Evolutionary conservation across 2,888 invertebrate genomes (phyloP).

Genomic region (Apamea crenata): DNA sequence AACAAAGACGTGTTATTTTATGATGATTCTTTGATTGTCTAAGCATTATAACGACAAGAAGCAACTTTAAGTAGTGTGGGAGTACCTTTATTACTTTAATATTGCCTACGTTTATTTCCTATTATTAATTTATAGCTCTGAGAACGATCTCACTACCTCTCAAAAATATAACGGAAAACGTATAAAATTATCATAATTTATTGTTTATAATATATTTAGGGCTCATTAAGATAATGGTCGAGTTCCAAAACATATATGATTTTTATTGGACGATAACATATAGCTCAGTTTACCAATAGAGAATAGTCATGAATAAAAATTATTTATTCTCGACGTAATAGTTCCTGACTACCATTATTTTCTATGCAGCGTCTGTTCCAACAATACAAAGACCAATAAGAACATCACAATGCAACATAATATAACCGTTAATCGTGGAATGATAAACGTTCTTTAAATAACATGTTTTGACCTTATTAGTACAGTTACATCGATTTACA

Average conservation of each 20-base stretch:
- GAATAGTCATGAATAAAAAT: conserved; percentile 48
- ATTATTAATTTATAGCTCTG: conserved; percentile 75
- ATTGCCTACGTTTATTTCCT: conserved; percentile 77
- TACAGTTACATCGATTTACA: conserved; percentile 71
- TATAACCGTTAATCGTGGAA: conserved; percentile 54
- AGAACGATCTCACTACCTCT: conserved; percentile 74
- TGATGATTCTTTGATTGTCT: conserved; percentile 64
- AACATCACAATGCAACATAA: conserved; percentile 46
- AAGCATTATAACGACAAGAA: conserved; percentile 68
- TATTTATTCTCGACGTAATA: conserved; percentile 37
- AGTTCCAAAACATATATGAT: conserved; percentile 31
- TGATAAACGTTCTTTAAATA: conserved; percentile 65
- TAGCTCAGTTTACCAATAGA: conserved; percentile 39
- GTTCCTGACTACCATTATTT: conserved; percentile 37
- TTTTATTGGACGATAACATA: conserved; percentile 49
- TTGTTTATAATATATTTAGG: conserved; percentile 63
- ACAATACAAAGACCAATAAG: conserved; percentile 47
- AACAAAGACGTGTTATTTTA: conserved; percentile 68
- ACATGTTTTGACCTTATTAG: conserved; percentile 69
- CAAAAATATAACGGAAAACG: conserved; percentile 73
- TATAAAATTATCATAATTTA: conserved; percentile 70
- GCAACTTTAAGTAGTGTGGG: conserved; percentile 72
- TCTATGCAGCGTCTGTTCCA: conserved; percentile 5
- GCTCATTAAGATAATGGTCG: conserved; percentile 63
- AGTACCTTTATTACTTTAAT: conserved; percentile 76